phyloP scores from a whole-genome alignment of 1,140 invertebrate species.

The Drosophila mojavensis region DNA sequence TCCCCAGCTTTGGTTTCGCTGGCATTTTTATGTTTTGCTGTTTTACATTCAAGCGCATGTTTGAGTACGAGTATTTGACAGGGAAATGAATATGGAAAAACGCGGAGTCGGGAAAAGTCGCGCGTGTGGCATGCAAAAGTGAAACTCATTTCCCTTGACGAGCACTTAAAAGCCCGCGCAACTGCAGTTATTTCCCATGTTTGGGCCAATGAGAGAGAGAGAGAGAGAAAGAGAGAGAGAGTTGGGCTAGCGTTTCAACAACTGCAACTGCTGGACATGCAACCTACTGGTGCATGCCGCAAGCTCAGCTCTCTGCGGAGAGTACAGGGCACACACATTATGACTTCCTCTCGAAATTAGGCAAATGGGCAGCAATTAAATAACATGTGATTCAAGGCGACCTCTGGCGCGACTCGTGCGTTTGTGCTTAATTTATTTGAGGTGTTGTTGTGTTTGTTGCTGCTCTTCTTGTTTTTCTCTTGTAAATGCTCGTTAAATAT shows the following conservation, averaged over 20 bases:
- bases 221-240: no score
- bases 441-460: not conserved
- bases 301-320: no score
- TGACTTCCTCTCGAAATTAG: constrained; percentile 59
- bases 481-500: constrained; percentile 65
- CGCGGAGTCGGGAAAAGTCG: constrained; percentile 1
- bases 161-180: constrained; percentile 67
- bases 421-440: constrained; percentile 36
- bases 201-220: constrained; percentile 25
- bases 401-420: constrained; percentile 12
- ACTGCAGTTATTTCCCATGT: constrained; percentile 76
- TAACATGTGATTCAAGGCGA: constrained; percentile 41
- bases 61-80: constrained; percentile 18
- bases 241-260: not conserved
- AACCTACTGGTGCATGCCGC: constrained; percentile 15
- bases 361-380: constrained; percentile 62
- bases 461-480: not conserved
- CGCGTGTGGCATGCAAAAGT: constrained; percentile 72
- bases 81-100: constrained; percentile 12
- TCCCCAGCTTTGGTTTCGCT: constrained; percentile 18
- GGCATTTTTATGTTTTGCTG: not conserved
- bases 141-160: constrained; percentile 47
- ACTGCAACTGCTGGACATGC: constrained; percentile 45
- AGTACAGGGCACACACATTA: not conserved
- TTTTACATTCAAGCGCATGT: constrained; percentile 17